Evolutionary conservation across 2,797 vertebrate genomes (phyloP), one percentile per base, ranked within the genome.

Genomic region (Pogonophryne albipinna): DNA sequence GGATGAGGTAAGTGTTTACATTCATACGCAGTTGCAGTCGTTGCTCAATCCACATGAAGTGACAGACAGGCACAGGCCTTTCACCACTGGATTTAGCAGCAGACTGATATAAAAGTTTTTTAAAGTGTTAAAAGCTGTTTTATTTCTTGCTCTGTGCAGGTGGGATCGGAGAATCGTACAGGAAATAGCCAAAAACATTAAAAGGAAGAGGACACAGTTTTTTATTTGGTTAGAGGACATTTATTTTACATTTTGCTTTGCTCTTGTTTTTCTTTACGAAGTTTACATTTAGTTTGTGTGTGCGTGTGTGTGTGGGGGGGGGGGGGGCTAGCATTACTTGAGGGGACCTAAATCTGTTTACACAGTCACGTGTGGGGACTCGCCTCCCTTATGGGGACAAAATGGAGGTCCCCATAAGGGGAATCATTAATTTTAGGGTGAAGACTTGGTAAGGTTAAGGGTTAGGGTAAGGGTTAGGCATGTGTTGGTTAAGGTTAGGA

Each of bases 1-100:
- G 47, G 55, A 34, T 79, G 79, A 84, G 82, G 62, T 77, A 68
- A 74, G 66, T 74, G 79, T 82, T 79, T 81, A 66, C 77, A 71
- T 50, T 50, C 77, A 53, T 11, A 51, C 71, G 27, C 20, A 34
- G 55, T 23, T 9, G 1, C 55, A 6, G 51, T 19, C 45, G 4
- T 47, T 60, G 70, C 58, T 51, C 44, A 34, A 50, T 19, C 49
- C 49, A 15, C 53, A 38, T 34, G 14, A 52, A 76, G 74, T 79
- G 72, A 84, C 56, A 71, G 78, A 85, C 78, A 76, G 58, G 57
- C 60, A 47, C 60, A 85, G 69, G 66, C 46, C 66, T 70, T 63
- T 72, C 59, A 52, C 20, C 52, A 10, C 63, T 20, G 41, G n/a
- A 15, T 68, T 53, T 55, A 71, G 15, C 0, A 31, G 4, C 44